Percentiles rank a stretch among this genome's conserved stretches.
phyloP scores from a whole-genome alignment of 2,113 vertebrate genomes.

The Triplophysa rosa region DNA sequence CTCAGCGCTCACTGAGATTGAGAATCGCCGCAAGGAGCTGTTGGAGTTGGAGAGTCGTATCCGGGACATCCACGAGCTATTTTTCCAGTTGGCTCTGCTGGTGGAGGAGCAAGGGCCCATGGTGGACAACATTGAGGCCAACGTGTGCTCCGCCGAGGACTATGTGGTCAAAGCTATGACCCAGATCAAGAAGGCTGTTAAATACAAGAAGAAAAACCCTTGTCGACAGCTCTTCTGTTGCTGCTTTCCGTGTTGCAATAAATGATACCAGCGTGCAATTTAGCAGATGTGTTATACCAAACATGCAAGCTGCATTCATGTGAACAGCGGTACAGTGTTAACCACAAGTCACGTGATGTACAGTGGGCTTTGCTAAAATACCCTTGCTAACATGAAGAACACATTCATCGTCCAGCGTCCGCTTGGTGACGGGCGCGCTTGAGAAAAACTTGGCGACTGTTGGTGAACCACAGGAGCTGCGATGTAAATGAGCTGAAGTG shows the following conservation, averaged over 20 bases:
- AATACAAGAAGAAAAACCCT: constrained; percentile 85
- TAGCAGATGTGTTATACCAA: constrained; percentile 18
- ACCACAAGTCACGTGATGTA: constrained; percentile 8
- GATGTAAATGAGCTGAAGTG: constrained; percentile 53
- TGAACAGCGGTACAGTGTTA: constrained; percentile 23
- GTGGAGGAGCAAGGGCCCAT: constrained; percentile 90
- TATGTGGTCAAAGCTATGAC: constrained; percentile 78
- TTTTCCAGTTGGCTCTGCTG: constrained; percentile 87
- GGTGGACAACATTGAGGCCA: constrained; percentile 85
- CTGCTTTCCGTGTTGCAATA: constrained; percentile 84
- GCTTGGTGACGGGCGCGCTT: constrained; percentile 2
- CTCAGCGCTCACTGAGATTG: constrained; percentile 87
- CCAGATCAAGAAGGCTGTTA: constrained; percentile 81
- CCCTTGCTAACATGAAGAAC: not conserved
- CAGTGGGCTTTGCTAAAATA: constrained; percentile 2
- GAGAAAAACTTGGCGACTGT: not conserved
- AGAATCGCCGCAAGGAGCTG: constrained; percentile 91
- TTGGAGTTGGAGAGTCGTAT: constrained; percentile 89
- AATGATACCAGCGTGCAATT: constrained; percentile 2
- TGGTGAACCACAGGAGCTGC: constrained; percentile 50
- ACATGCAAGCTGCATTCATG: not conserved
- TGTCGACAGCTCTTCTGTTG: constrained; percentile 87
- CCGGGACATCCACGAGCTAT: constrained; percentile 89
- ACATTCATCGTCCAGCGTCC: constrained; percentile 1
- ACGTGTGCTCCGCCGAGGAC: constrained; percentile 80